Evolutionary conservation across 1,140 invertebrate species (phyloP).

Genomic region (Periplaneta americana): DNA sequence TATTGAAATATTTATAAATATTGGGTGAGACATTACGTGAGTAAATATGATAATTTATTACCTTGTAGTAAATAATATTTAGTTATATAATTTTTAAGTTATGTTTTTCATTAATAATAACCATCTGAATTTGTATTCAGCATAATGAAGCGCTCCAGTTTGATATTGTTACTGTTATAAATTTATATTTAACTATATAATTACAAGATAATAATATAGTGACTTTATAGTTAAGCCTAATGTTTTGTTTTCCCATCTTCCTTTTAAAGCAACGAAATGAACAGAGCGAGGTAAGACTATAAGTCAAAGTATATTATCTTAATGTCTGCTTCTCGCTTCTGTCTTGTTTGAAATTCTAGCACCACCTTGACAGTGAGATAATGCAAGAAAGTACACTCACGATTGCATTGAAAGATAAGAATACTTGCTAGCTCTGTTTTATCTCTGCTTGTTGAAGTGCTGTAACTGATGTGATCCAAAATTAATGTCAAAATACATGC

Average conservation of each 20-base stretch:
- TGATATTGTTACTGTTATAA: too few species aligned
- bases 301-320: background rate
- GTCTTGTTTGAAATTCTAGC: background rate
- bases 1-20: too few species aligned
- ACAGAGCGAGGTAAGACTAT: constrained; percentile 41
- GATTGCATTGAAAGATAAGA: too few species aligned
- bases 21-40: too few species aligned
- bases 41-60: too few species aligned
- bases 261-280: constrained; percentile 41
- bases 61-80: too few species aligned
- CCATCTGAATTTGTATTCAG: background rate
- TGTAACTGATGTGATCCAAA: too few species aligned
- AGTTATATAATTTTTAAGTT: too few species aligned
- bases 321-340: background rate
- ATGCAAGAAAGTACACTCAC: background rate
- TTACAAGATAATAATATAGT: background rate
- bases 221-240: background rate
- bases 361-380: background rate
- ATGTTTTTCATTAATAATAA: too few species aligned
- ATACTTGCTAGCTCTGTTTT: background rate
- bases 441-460: background rate
- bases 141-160: background rate
- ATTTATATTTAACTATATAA: background rate
- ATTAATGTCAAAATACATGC: too few species aligned
- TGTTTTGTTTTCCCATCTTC: background rate